Evolutionary conservation across 2,888 invertebrate genomes (phyloP).

Genomic region (Brachylomia viminalis): DNA sequence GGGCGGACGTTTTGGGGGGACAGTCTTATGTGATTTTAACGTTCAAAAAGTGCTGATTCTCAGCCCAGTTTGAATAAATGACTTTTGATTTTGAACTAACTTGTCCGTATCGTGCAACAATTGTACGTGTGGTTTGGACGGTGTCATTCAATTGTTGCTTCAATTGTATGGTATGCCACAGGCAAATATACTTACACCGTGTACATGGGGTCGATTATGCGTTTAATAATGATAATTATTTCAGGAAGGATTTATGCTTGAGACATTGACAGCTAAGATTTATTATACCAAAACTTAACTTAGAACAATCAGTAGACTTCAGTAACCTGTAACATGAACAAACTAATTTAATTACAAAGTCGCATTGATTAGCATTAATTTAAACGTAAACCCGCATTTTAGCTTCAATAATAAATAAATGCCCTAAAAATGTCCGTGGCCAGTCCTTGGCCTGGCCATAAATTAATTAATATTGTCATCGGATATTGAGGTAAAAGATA

Average conservation of each 20-base stretch:
- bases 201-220: not conserved
- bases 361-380: slow-evolving; percentile 23
- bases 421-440: slow-evolving; percentile 8
- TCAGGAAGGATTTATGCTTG: not conserved
- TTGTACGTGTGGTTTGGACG: no score
- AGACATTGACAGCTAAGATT: not conserved
- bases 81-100: no score
- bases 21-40: no score
- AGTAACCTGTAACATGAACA: not conserved
- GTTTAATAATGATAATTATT: not conserved
- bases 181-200: no score
- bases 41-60: no score
- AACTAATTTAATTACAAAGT: slow-evolving; percentile 34
- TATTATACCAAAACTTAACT: not conserved
- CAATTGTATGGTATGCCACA: no score
- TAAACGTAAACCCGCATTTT: slow-evolving; percentile 3
- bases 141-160: no score
- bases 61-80: no score
- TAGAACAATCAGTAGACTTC: not conserved
- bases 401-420: slow-evolving; percentile 8
- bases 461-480: slow-evolving; percentile 48
- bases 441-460: slow-evolving; percentile 18
- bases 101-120: no score
- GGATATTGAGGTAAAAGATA: slow-evolving; percentile 48
- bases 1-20: no score